Conservation (phyloP, 2,113 vertebrate species). For the Atlantisia rogersi region DNA sequence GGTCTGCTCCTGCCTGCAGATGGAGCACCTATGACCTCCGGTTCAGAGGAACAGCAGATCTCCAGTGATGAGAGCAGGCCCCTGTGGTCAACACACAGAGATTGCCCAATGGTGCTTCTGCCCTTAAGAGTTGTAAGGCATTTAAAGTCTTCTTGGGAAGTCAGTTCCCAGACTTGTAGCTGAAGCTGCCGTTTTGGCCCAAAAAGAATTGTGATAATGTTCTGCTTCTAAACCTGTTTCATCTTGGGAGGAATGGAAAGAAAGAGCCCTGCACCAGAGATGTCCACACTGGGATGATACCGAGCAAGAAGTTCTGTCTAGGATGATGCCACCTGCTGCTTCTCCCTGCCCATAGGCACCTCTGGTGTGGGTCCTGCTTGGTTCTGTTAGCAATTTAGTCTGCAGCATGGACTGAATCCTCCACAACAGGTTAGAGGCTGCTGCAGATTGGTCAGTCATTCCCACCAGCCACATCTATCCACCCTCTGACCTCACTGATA, state of each 20-base stretch:
- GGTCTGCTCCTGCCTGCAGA: not conserved
- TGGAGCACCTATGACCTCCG: not conserved
- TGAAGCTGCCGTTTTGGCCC: not conserved
- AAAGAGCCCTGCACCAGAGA: not conserved
- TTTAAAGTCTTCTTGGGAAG: not conserved
- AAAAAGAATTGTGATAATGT: not conserved
- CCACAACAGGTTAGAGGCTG: accelerated
- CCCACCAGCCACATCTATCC: not conserved
- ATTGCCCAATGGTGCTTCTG: not conserved
- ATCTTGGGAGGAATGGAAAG: not conserved
- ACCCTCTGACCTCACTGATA: not conserved
- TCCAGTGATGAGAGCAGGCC: not conserved
- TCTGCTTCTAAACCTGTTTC: not conserved
- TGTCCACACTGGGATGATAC: not conserved
- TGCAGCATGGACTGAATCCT: not conserved
- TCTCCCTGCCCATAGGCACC: not conserved
- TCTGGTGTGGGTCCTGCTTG: not conserved
- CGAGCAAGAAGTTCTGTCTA: not conserved
- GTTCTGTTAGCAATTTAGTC: accelerated
- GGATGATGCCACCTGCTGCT: not conserved
- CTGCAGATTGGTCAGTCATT: not conserved
- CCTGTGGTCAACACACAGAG: accelerated
- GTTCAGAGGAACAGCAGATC: not conserved
- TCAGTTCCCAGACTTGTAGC: not conserved
- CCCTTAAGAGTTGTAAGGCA: not conserved